Conservation (phyloP, 2,113 vertebrate species). For the Physeter macrocephalus region DNA sequence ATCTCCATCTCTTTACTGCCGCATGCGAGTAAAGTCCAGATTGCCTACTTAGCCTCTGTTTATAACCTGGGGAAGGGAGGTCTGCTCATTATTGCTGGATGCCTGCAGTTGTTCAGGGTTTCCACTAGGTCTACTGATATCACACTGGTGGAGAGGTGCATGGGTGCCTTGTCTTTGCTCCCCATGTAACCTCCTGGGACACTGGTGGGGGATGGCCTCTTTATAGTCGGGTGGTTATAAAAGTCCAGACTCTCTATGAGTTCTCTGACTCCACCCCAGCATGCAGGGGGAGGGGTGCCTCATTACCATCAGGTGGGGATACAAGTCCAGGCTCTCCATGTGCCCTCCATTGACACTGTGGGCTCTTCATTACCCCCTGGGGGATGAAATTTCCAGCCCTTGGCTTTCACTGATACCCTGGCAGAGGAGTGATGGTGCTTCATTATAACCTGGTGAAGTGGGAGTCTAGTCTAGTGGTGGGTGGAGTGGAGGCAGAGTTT, state of each 20-base stretch:
- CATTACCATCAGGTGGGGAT: background rate
- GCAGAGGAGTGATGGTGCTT: background rate
- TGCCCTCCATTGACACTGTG: background rate
- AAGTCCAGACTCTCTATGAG: background rate
- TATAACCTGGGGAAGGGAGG: background rate
- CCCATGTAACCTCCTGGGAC: background rate
- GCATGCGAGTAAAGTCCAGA: background rate
- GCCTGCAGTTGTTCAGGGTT: background rate
- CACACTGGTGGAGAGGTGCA: background rate
- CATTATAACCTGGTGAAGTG: background rate
- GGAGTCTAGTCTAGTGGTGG: background rate
- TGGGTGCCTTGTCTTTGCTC: background rate
- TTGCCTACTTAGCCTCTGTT: background rate
- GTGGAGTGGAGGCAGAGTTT: background rate
- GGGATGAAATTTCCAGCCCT: background rate
- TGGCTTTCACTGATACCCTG: background rate
- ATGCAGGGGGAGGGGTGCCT: background rate
- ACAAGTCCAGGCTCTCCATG: background rate
- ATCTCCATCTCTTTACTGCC: background rate
- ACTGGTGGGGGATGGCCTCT: background rate
- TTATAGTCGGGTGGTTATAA: background rate
- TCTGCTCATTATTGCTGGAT: background rate
- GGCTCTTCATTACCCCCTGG: fast-evolving
- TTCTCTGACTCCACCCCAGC: background rate
- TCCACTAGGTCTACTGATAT: background rate